phyloP scores from a whole-genome alignment of 2,797 vertebrate species.

The Otus scops region DNA sequence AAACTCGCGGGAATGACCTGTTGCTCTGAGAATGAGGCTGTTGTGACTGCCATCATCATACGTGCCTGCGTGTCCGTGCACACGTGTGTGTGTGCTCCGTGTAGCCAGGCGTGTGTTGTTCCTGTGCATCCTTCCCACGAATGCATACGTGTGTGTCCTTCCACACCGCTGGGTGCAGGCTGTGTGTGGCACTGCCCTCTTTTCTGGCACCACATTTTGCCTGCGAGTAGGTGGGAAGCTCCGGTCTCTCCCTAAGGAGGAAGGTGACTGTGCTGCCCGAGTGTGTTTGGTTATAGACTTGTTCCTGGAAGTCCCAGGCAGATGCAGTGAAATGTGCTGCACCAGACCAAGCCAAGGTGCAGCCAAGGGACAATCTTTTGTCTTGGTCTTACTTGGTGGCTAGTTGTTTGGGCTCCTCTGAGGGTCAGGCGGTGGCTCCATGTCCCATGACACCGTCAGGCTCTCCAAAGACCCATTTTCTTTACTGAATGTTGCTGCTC shows the following conservation, averaged over 20 bases:
- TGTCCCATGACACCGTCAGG: not conserved
- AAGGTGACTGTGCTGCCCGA: not conserved
- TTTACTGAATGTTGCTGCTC: not conserved
- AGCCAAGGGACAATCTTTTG: not conserved
- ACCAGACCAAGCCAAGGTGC: not conserved
- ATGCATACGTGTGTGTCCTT: not conserved
- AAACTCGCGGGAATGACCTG: not conserved
- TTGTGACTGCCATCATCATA: not conserved
- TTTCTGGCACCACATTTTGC: not conserved
- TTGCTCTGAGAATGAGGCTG: not conserved
- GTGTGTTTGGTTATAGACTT: not conserved
- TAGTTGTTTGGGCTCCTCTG: not conserved
- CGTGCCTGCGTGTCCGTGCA: fast-evolving
- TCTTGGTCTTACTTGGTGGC: not conserved
- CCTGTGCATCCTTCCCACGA: not conserved
- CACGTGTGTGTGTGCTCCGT: not conserved
- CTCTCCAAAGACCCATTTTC: not conserved
- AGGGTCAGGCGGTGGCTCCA: fast-evolving
- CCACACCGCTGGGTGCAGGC: fast-evolving
- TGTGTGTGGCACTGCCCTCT: not conserved
- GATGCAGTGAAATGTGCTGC: not conserved
- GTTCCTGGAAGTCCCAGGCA: not conserved
- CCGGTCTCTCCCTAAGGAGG: not conserved
- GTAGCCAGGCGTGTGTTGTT: fast-evolving
- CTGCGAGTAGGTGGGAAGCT: not conserved